Percentiles rank a stretch among this genome's conserved stretches.
These are phyloP conservation scores for Gobius niger DNA, from an alignment of 2,113 vertebrate species.

Conservation along the genomic window DNA sequence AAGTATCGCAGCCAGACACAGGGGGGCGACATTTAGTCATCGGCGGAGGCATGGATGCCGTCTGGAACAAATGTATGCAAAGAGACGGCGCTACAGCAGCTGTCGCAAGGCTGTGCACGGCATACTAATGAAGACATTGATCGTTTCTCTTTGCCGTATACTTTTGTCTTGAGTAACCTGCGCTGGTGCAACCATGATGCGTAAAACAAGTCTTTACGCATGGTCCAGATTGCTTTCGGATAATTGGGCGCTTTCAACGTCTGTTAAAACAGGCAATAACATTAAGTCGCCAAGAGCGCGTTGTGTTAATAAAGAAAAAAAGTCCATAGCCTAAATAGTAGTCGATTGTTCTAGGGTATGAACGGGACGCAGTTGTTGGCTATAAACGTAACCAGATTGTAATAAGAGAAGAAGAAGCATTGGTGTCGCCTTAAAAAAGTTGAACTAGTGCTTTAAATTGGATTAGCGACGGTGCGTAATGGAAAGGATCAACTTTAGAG, in stretches of 20 bases:
- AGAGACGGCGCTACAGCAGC: slow-evolving; percentile 60
- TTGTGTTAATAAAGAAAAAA: too few species aligned
- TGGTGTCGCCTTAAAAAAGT: not conserved
- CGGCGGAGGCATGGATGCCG: not conserved
- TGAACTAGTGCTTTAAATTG: not conserved
- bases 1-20: slow-evolving; percentile 9
- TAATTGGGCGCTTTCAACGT: too few species aligned
- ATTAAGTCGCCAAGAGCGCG: too few species aligned
- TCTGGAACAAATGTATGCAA: slow-evolving; percentile 51
- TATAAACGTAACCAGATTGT: too few species aligned
- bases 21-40: slow-evolving; percentile 50
- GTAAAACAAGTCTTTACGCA: not conserved
- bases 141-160: slow-evolving; percentile 23
- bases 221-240: not conserved
- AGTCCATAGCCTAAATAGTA: too few species aligned
- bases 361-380: too few species aligned
- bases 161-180: slow-evolving; percentile 46
- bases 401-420: not conserved
- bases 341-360: too few species aligned
- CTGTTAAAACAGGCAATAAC: too few species aligned
- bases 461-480: not conserved
- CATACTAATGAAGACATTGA: slow-evolving; percentile 71
- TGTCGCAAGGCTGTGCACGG: slow-evolving; percentile 67
- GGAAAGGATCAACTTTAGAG: slow-evolving; percentile 1
- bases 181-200: slow-evolving; percentile 16